Evolutionary conservation across 2,113 vertebrate species (phyloP).

Genomic region (Aythya baeri): DNA sequence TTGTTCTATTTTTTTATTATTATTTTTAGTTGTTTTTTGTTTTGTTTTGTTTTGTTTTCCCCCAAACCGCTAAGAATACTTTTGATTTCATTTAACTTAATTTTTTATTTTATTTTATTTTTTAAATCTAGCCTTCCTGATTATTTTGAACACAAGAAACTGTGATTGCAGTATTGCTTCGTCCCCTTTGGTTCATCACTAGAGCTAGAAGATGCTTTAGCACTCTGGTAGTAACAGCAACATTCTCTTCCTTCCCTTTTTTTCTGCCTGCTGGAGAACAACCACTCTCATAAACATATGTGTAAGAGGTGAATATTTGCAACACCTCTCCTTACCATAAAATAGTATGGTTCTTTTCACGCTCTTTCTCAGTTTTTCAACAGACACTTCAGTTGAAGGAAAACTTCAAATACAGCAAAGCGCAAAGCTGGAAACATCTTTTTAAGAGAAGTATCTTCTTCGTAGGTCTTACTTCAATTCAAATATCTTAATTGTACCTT

Average conservation of each 20-base stretch:
- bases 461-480: neutral
- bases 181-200: neutral
- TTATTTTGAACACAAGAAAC: neutral
- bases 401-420: neutral
- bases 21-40: too few species aligned
- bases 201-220: neutral
- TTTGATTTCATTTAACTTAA: too few species aligned
- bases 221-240: fast-evolving
- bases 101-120: too few species aligned
- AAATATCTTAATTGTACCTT: neutral
- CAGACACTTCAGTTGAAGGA: neutral
- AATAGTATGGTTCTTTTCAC: neutral
- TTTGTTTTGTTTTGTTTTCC: too few species aligned
- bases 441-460: neutral
- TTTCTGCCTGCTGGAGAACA: neutral
- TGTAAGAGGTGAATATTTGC: neutral
- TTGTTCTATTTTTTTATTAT: neutral
- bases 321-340: neutral
- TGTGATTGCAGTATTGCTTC: neutral
- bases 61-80: too few species aligned
- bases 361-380: neutral
- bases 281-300: neutral
- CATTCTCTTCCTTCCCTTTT: neutral
- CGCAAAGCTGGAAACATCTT: neutral
- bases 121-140: neutral